A percentile compares a stretch with the other conserved stretches of the same genome.
phyloP scores from a whole-genome alignment of 2,797 vertebrate genomes.

The Intellagama lesueurii region DNA sequence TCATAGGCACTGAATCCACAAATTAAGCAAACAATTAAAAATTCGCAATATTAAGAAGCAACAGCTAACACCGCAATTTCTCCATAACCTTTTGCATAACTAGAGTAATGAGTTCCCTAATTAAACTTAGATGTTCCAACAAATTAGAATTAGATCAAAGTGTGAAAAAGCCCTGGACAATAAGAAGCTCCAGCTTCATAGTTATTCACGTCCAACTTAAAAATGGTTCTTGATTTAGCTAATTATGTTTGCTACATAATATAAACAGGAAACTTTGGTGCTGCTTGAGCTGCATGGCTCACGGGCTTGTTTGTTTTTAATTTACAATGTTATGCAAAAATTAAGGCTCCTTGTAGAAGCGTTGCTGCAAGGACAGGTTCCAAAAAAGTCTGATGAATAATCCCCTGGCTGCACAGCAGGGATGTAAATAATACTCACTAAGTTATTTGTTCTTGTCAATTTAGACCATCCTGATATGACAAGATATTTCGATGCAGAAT shows the following conservation, averaged over 20 bases:
- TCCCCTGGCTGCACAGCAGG: not conserved
- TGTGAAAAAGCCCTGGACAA: constrained; percentile 31
- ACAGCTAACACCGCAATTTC: constrained; percentile 35
- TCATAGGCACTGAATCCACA: constrained; percentile 45
- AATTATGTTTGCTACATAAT: constrained; percentile 53
- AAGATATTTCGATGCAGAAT: too few relatives aligned
- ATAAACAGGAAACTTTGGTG: constrained; percentile 41
- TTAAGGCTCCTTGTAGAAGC: not conserved
- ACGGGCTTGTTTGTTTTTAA: constrained; percentile 21
- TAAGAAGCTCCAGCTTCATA: constrained; percentile 37
- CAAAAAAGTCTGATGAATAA: not conserved
- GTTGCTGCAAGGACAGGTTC: constrained; percentile 17
- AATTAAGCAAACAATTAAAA: constrained; percentile 62
- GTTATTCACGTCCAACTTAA: constrained; percentile 38
- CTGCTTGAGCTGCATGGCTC: constrained; percentile 40
- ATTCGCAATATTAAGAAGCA: constrained; percentile 34
- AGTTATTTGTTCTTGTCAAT: too few relatives aligned
- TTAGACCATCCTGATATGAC: too few relatives aligned
- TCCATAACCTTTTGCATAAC: constrained; percentile 28
- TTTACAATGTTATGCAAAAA: constrained; percentile 19
- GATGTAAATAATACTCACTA: too few relatives aligned
- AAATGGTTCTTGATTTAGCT: constrained; percentile 53
- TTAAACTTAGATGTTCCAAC: constrained; percentile 28
- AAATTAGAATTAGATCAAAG: constrained; percentile 48
- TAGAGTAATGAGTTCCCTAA: constrained; percentile 50